Conservation (phyloP, 2,797 vertebrate genomes). For the Avahi laniger region DNA sequence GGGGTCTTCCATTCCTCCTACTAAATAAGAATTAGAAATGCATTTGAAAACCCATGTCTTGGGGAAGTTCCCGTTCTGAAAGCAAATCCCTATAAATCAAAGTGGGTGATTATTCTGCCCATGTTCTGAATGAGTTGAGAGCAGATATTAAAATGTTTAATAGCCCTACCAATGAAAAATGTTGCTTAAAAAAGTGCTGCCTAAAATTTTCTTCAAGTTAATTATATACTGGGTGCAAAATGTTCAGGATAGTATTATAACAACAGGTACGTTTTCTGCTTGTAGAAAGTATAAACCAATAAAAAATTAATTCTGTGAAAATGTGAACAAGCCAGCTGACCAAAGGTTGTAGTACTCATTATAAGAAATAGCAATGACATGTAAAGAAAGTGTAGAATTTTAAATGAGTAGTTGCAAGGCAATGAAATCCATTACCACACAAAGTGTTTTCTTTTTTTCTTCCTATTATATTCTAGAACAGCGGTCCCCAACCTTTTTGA, state of each 20-base stretch:
- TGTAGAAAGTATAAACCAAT: background rate
- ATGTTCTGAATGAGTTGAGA: slow-evolving; percentile 32
- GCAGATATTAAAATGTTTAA: slow-evolving; percentile 46
- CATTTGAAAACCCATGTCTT: slow-evolving; percentile 63
- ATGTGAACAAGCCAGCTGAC: background rate
- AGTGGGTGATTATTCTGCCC: slow-evolving; percentile 42
- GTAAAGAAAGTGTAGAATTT: background rate
- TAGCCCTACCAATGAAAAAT: background rate
- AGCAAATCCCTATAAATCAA: slow-evolving; percentile 59
- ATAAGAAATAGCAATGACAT: background rate
- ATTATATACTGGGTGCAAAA: background rate
- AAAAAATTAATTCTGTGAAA: slow-evolving; percentile 45
- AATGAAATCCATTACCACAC: slow-evolving; percentile 1
- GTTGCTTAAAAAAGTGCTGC: background rate
- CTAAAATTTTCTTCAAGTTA: slow-evolving; percentile 42
- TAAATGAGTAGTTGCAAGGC: background rate
- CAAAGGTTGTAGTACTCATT: background rate
- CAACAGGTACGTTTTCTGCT: background rate
- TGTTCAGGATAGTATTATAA: slow-evolving; percentile 51
- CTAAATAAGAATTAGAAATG: slow-evolving; percentile 65
- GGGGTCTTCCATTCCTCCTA: slow-evolving; percentile 44
- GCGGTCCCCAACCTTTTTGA: too few relatives aligned
- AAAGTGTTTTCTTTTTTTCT: background rate
- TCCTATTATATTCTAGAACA: background rate
- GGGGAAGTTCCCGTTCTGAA: slow-evolving; percentile 49